Evolutionary conservation across 1,140 invertebrate species (phyloP), one percentile per base, ranked within the genome.

Genomic region (Hormaphis cornu): DNA sequence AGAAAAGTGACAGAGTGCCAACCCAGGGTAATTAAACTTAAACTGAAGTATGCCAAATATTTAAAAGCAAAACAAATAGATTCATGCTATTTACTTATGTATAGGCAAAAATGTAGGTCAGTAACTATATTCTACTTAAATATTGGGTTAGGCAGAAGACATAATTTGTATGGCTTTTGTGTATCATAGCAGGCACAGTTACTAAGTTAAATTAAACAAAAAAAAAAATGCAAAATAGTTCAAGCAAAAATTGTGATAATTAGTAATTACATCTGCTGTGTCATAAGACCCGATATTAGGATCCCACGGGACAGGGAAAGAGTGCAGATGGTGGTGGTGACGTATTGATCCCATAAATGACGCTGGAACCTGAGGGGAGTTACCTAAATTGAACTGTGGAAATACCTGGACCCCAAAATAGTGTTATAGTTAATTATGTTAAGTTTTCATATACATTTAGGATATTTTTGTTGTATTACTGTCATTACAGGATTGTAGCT

Each of bases 211-310:
- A n/a, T n/a, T n/a, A n/a, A n/a, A n/a, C n/a, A n/a, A 54, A 0
- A 28, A 7, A n/a, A 8, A 54, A 2, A 22, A 12, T 9, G 2
- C 35, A 58, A 58, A 26, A 44, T 20, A 44, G 42, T 44, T 48
- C 26, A 50, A 66, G 44, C 61, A 35, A 30, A 66, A 22, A 20
- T 33, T 66, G 61, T 66, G 61, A 66, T 66, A 66, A 66, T 66
- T 66, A 66, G 50, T 66, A 66, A 66, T 66, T 66, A 66, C 61
- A 66, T 66, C 61, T 48, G 61, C 18, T 66, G 61, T 50, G 26
- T 66, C 61, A 66, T 50, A 66, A 66, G 61, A 66, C 61, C 61
- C 61, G 50, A 66, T 66, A 48, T 66, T 66, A 48, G 61, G 61
- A 30, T 66, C 61, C 61, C 61, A 66, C 22, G 61, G 61, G 61